Evolutionary conservation across 2,113 vertebrate genomes (phyloP), one percentile per base, ranked within the genome.

Genomic region (Protomyctophum bolini): DNA sequence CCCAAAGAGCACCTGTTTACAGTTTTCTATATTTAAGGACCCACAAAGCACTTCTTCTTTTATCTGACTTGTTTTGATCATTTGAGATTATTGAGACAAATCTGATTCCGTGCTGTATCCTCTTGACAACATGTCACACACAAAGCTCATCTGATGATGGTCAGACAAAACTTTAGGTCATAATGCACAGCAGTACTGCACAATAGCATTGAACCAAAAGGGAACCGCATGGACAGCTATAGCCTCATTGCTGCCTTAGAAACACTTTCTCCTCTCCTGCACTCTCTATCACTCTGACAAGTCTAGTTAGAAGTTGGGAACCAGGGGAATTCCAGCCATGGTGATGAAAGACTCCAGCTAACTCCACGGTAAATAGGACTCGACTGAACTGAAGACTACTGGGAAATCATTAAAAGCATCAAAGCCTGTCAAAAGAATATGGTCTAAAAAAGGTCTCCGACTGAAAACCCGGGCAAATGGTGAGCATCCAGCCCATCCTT

Each of bases 271-370:
- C 57, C 56, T 41, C 33, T 41, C 33, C 33, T 7, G 6, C 48
- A 33, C 70, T 79, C 64, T 62, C 51, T 50, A 10, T 72, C 70
- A 68, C 8, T 68, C 70, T 73, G 78, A 82, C 66, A 71, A 59
- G 66, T 77, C 67, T 63, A 69, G 77, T 76, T 70, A 64, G 73
- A 87, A 81, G 72, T 61, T 63, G 77, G 55, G 69, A 63, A 77
- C 61, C 80, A 12, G 74, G 84, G 84, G 83, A 84, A 85, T 86
- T 88, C 80, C 81, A 83, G 76, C 75, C 70, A 66, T 68, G 82
- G 88, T 88, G 82, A 89, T 88, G 79, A 91, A 89, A 89, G 85
- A 77, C 50, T 48, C 73, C 70, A 47, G 58, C 79, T 49, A 85
- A 78, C 83, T 80, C 81, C 29, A 70, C 65, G 79, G 86, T 79